Conservation (phyloP, 2,797 vertebrate genomes). For the Macroramphosus scolopax region DNA sequence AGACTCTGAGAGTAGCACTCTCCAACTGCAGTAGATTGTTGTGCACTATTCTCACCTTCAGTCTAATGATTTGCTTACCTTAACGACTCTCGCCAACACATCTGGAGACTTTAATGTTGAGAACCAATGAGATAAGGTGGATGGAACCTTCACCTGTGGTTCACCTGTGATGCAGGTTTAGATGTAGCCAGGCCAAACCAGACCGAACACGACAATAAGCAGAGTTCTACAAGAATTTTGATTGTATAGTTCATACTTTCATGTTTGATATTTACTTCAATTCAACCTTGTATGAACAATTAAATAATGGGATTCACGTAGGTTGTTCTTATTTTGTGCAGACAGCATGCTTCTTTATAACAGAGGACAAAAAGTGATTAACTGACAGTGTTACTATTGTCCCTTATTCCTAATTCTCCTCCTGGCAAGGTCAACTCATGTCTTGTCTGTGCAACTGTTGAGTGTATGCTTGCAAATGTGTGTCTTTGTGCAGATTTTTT, state of each 20-base stretch:
- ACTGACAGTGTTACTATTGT: slow-evolving; percentile 26
- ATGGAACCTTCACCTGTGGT: no score
- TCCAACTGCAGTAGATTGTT: no score
- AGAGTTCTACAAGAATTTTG: no score
- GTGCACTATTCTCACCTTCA: no score
- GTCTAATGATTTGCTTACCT: no score
- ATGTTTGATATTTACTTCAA: not conserved
- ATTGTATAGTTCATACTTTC: not conserved
- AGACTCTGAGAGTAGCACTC: not conserved
- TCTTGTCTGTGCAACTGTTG: slow-evolving; percentile 2
- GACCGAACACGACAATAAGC: no score
- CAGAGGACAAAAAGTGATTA: slow-evolving; percentile 19
- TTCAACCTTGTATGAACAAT: slow-evolving; percentile 33
- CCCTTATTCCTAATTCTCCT: slow-evolving; percentile 25
- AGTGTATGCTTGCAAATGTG: slow-evolving; percentile 8
- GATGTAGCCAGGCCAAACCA: no score
- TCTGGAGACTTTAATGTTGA: no score
- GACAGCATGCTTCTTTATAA: slow-evolving; percentile 13
- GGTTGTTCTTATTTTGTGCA: slow-evolving; percentile 6
- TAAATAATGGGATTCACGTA: slow-evolving; percentile 10
- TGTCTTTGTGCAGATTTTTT: no score
- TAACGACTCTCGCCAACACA: no score
- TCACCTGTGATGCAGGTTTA: no score
- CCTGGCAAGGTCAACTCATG: slow-evolving; percentile 24
- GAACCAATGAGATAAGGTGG: no score